Base-by-base conservation (phyloP, 2,797 vertebrate species). In the Setipinna tenuifilis region DNA sequence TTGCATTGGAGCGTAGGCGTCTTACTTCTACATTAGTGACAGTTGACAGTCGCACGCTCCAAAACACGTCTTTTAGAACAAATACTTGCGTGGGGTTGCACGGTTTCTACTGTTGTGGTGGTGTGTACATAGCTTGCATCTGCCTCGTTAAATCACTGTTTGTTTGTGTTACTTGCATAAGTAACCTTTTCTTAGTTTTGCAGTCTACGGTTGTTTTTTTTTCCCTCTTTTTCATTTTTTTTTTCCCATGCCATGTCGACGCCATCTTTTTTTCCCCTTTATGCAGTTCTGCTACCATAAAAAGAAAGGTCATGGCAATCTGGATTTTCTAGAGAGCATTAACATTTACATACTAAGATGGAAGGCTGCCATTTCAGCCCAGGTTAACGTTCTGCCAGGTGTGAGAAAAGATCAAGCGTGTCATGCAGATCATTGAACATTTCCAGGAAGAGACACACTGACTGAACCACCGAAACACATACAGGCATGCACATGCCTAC, bases 11-110 rank as follows among this genome's bases (percentile, higher is more conserved):
- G 89, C 90, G 90, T 91, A 89, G 91, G 89, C 87, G 92, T 90
- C 88, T 88, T 90, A 85, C 89, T 85, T 88, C 91, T 89, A 89
- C 88, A 90, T 91, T 91, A 87, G 83, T 87, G 93, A 91, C 92
- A 91, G 90, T 90, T 93, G 91, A 93, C 83, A 85, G 85, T 86
- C 82, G 82, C 31, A 31, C 31, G 78, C 87, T 85, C 35, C 61
- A 58, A 84, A 54, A 75, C 21, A 23, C n/a, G 35, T 41, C 75
- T 78, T 65, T 84, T 75, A 78, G 35, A 83, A 84, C 85, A 78
- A 75, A 59, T 62, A 21, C 35, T 17, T 46, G 50, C 0, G 2
- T 78, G 23, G 16, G 61, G 35, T 44, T 21, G 23, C 80, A 28
- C 25, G 9, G 41, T 17, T 68, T 68, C 68, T 16, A 82, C 50